phyloP scores from a whole-genome alignment of 1,140 invertebrate genomes.

The Marisa cornuarietis region DNA sequence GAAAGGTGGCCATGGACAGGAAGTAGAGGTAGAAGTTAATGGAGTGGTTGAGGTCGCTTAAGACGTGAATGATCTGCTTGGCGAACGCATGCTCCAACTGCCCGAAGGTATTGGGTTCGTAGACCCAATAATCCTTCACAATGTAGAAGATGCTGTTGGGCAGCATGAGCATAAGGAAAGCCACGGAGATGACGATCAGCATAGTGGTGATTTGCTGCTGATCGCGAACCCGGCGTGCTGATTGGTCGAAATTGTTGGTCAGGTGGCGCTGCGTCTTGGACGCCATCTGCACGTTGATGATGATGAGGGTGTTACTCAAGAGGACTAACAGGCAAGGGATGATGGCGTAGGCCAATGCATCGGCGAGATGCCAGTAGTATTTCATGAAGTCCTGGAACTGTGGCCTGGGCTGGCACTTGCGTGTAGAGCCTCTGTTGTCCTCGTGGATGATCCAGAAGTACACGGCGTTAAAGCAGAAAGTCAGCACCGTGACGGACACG shows the following conservation, averaged over 20 bases:
- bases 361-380: slow-evolving; percentile 50
- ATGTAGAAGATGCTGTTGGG: slow-evolving; percentile 55
- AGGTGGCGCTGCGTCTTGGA: slow-evolving; percentile 36
- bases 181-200: slow-evolving; percentile 49
- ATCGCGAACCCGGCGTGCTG: slow-evolving; percentile 38
- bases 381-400: slow-evolving; percentile 32
- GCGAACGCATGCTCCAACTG: slow-evolving; percentile 19
- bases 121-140: slow-evolving; percentile 26
- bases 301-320: slow-evolving; percentile 53
- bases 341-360: slow-evolving; percentile 44
- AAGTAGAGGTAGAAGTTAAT: slow-evolving; percentile 59
- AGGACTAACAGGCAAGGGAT: slow-evolving; percentile 48
- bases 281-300: slow-evolving; percentile 43
- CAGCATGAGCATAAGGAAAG: slow-evolving; percentile 47
- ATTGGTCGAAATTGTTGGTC: slow-evolving; percentile 34
- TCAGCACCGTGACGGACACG: slow-evolving; percentile 32
- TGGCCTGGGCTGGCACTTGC: slow-evolving; percentile 28
- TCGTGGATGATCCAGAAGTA: slow-evolving; percentile 42
- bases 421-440: slow-evolving; percentile 26
- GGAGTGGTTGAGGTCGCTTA: slow-evolving; percentile 52
- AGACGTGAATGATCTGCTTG: slow-evolving; percentile 42
- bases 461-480: slow-evolving; percentile 30
- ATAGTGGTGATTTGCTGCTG: slow-evolving; percentile 55
- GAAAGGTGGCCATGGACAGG: slow-evolving; percentile 39
- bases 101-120: slow-evolving; percentile 2